Evolutionary conservation across 2,888 invertebrate genomes (phyloP).

Genomic region (Embidobia sp.): DNA sequence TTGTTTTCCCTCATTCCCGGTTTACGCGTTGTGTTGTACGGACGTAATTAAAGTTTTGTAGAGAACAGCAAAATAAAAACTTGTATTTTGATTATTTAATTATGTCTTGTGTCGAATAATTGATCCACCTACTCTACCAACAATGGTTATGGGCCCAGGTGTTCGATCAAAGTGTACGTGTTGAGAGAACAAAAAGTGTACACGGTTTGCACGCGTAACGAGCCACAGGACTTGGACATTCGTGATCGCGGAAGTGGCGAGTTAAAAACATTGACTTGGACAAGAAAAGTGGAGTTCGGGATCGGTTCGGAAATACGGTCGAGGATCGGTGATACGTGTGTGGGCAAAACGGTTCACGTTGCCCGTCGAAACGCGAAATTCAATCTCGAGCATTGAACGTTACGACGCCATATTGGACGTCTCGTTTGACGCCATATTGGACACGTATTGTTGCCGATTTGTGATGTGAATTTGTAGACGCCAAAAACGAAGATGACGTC

Average conservation of each 20-base stretch:
- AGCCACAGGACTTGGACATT: not conserved
- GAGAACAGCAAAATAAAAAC: too few species aligned
- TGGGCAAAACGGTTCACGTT: not conserved
- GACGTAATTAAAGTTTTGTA: too few species aligned
- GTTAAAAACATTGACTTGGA: not conserved
- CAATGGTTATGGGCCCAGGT: conserved; percentile 22
- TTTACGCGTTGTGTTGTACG: too few species aligned
- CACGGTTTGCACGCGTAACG: not conserved
- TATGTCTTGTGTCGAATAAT: too few species aligned
- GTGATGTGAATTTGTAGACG: not conserved
- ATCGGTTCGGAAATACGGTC: too few species aligned
- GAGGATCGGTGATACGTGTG: not conserved
- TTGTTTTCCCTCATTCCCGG: too few species aligned
- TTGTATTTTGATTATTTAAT: too few species aligned
- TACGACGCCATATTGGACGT: conserved; percentile 9
- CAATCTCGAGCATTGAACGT: conserved; percentile 4
- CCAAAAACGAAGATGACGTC: conserved; percentile 10
- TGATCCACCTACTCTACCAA: too few species aligned
- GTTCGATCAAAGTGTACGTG: not conserved
- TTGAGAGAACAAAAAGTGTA: not conserved
- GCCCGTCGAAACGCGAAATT: conserved; percentile 11
- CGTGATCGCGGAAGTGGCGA: too few species aligned
- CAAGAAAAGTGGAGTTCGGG: too few species aligned
- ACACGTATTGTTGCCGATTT: not conserved
- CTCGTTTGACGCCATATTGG: not conserved